Evolutionary conservation across 2,113 vertebrate species (phyloP).

Genomic region (Dromiciops gliroides): DNA sequence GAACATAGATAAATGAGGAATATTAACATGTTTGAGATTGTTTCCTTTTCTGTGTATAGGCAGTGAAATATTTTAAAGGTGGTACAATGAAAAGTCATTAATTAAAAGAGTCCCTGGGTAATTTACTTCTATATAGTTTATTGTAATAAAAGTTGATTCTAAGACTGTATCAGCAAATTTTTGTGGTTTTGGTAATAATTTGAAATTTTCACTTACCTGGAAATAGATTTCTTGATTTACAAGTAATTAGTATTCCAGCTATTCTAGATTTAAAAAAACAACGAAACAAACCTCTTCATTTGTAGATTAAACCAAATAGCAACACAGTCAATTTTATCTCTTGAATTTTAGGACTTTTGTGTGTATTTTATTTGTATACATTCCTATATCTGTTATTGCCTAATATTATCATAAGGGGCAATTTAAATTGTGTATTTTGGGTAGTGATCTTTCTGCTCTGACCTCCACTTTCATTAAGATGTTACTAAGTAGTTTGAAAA

Average conservation of each 20-base stretch:
- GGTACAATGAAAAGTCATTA: background rate
- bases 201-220: background rate
- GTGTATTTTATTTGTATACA: background rate
- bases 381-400: background rate
- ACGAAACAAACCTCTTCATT: background rate
- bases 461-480: background rate
- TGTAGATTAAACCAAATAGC: background rate
- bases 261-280: background rate
- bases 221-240: background rate
- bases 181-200: background rate
- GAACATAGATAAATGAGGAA: background rate
- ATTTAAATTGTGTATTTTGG: background rate
- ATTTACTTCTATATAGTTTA: background rate
- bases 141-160: background rate
- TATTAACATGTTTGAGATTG: background rate
- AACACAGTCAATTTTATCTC: background rate
- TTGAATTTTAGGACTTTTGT: background rate
- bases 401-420: background rate
- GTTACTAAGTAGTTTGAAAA: background rate
- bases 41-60: background rate
- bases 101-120: background rate
- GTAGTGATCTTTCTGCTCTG: conserved; percentile 2
- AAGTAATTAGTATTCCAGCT: background rate
- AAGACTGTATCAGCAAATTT: background rate
- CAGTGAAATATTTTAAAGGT: conserved; percentile 1